Evolutionary conservation across 1,140 invertebrate species (phyloP), one percentile per base, ranked within the genome.

Genomic region (Papilio helenus): DNA sequence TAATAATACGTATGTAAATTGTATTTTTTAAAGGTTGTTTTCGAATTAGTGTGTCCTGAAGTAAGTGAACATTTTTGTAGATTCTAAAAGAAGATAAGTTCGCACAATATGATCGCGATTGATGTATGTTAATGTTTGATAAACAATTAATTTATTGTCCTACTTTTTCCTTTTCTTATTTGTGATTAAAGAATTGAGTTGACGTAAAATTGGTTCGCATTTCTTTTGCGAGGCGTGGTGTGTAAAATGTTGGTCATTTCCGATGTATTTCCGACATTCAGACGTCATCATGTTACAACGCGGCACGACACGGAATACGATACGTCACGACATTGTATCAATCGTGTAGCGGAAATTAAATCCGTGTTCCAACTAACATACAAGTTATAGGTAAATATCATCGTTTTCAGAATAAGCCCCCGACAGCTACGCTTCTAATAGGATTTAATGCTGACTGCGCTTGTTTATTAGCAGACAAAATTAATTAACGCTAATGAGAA

Each of bases 251-350:
- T 74, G 20, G 68, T 65, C 51, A 74, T 14, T 12, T 80, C 72
- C 80, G 79, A 68, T 72, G 58, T 79, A 71, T 72, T 81, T 85
- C 80, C 79, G 81, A 79, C 80, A 71, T 79, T 65, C 79, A 51
- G 46, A 79, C 73, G 72, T 73, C 80, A 55, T 42, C 20, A 51
- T 18, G 72, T 76, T 68, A 61, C 79, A 81, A 7, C 71, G 18
- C 72, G 72, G 20, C 72, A 44, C 71, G 71, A 12, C 71, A 44
- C 71, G 34, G 16, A 71, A 49, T 49, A 71, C 23, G 65, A 18
- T 29, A 71, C 26, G 29, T 8, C 72, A 46, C 72, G 72, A 73
- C 42, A 74, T 46, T 26, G 29, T 72, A 74, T 74, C 72, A 74
- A 74, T 74, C 72, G 12, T 49, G 49, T 8, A 46, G 44, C 72